phyloP scores from a whole-genome alignment of 1,140 invertebrate genomes.

The Polypedilum pembai region DNA sequence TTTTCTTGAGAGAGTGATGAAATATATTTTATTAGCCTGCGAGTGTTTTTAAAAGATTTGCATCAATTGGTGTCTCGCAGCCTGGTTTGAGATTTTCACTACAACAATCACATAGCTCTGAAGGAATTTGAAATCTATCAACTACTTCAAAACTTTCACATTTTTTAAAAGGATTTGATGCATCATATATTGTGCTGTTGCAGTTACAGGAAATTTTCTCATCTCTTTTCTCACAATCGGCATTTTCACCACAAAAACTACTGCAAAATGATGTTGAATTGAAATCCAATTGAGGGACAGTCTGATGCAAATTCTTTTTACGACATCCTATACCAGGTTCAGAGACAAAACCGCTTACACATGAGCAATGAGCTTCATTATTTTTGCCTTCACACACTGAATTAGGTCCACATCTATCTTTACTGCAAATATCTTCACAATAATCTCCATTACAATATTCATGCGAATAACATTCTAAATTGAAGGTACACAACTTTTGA shows the following conservation, averaged over 20 bases:
- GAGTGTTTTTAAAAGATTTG: too few relatives aligned
- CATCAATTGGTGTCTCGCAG: too few relatives aligned
- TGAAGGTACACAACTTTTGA: neutral
- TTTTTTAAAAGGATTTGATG: neutral
- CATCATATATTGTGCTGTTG: neutral
- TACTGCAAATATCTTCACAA: neutral
- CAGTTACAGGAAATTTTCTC: neutral
- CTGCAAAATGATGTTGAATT: neutral
- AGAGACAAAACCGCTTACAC: neutral
- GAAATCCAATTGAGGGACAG: neutral
- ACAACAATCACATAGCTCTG: too few relatives aligned
- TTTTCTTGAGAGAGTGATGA: too few relatives aligned
- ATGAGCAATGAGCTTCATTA: neutral
- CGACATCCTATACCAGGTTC: neutral
- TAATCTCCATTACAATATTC: neutral
- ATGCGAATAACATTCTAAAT: neutral
- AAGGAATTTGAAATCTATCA: too few relatives aligned
- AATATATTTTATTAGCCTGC: too few relatives aligned
- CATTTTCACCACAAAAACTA: neutral
- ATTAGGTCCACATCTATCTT: neutral
- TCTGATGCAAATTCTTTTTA: neutral
- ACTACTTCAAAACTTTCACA: neutral
- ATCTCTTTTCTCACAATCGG: neutral
- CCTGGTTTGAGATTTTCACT: too few relatives aligned
- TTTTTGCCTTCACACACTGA: neutral